Evolutionary conservation across 2,113 vertebrate species (phyloP).

Genomic region (Chamaetylas fuelleborni): DNA sequence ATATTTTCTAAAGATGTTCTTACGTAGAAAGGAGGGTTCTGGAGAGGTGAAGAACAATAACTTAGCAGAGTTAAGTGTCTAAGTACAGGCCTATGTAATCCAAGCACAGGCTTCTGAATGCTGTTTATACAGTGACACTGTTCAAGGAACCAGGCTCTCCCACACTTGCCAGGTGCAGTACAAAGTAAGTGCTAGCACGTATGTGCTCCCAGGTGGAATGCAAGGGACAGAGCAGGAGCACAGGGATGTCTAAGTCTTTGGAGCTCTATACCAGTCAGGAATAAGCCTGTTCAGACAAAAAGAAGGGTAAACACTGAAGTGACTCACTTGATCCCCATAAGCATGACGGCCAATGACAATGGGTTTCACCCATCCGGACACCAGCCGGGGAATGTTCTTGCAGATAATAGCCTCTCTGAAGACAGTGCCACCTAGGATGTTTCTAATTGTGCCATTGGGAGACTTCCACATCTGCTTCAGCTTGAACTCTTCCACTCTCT

Average conservation of each 20-base stretch:
- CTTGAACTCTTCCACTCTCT: constrained; percentile 95
- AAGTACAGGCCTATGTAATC: not conserved
- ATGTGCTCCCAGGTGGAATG: not conserved
- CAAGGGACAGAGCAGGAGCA: not conserved
- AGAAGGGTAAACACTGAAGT: not conserved
- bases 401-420: constrained; percentile 98
- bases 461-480: constrained; percentile 99
- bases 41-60: not conserved
- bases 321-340: constrained; percentile 92
- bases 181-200: not conserved
- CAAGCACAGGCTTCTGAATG: not conserved
- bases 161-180: not conserved
- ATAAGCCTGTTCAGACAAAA: not conserved
- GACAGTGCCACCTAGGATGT: constrained; percentile 96
- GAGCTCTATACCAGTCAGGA: not conserved
- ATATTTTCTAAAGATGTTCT: not conserved
- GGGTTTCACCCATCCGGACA: constrained; percentile 91
- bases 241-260: not conserved
- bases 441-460: constrained; percentile 96
- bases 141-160: not conserved
- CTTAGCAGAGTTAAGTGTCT: not conserved
- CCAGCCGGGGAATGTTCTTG: constrained; percentile 93
- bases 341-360: constrained; percentile 98
- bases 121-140: not conserved
- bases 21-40: not conserved